Evolutionary conservation across 2,113 vertebrate genomes (phyloP).

Genomic region (Saimiri boliviensis): DNA sequence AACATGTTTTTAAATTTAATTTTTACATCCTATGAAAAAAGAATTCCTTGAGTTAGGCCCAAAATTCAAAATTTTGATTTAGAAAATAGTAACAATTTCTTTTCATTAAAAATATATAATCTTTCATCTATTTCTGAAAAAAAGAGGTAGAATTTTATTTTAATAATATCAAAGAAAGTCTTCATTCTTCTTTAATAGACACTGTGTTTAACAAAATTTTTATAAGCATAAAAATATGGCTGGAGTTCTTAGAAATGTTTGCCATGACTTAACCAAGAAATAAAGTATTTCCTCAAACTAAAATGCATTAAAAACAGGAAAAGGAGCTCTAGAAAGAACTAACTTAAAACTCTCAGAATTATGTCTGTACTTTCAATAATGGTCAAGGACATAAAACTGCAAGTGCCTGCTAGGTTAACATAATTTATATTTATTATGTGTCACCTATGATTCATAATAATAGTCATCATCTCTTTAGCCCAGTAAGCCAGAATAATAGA

Average conservation of each 20-base stretch:
- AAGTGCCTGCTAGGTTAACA: background rate
- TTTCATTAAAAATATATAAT: background rate
- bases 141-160: background rate
- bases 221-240: background rate
- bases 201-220: background rate
- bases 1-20: background rate
- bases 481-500: background rate
- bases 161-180: background rate
- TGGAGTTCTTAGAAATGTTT: background rate
- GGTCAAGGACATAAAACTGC: background rate
- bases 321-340: background rate
- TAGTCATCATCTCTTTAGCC: background rate
- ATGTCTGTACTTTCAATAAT: background rate
- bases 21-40: background rate
- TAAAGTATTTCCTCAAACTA: background rate
- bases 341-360: background rate
- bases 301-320: background rate
- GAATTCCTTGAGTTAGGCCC: background rate
- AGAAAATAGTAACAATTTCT: background rate
- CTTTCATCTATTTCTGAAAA: slow-evolving; percentile 6
- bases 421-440: background rate
- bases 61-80: background rate
- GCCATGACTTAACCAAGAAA: background rate
- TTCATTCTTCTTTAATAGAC: background rate
- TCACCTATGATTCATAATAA: background rate